Base-by-base conservation (phyloP, 2,888 invertebrate genomes). In the Coelopa pilipes region DNA sequence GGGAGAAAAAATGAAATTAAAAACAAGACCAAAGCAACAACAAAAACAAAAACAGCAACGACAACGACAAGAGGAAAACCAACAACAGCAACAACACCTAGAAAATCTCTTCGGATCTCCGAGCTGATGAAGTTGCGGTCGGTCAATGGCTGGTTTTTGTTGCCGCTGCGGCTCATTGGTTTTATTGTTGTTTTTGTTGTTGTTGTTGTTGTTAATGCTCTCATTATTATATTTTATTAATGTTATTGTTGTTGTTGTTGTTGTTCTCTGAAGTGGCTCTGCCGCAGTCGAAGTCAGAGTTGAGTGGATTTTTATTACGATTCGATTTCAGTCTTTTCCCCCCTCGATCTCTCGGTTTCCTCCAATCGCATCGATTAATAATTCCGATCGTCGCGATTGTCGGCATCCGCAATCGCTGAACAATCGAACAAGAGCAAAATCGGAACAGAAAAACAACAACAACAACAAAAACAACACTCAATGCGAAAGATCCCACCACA, bases 61-160 rank as follows among this genome's bases (percentile, higher is more conserved):
- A 53, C 53, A 53, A 53, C n/a, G n/a, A n/a, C 7, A 34, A 34
- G 7, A 34, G 2, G 2, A 34, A 34, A 34, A 34, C 2, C 34
- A 34, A 34, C 2, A 34, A 66, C 47, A 59, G 19, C 53, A 53
- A 53, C 53, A 53, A 53, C 53, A 53, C 21, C 15, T 11, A 53
- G 9, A n/a, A 62, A 34, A 15, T 13, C 10, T 62, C 34, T 62
- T 10, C 19, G 11, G 5, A 57, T 57, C 19, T 57, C 19, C 24
- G n/a, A 34, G 34, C 2, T n/a, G 24, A 1, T 24, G 34, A n/a
- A 24, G 21, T 24, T 34, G 34, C n/a, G 21, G 24, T 62, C n/a
- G 21, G 24, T 62, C 62, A 45, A 34, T 62, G 62, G 62, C 62
- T 62, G 24, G 7, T 24, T 45, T 62, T 62, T 34, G 34, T 53